Conservation (phyloP, 2,888 invertebrate species). For the Macrosoma leucophasiata region DNA sequence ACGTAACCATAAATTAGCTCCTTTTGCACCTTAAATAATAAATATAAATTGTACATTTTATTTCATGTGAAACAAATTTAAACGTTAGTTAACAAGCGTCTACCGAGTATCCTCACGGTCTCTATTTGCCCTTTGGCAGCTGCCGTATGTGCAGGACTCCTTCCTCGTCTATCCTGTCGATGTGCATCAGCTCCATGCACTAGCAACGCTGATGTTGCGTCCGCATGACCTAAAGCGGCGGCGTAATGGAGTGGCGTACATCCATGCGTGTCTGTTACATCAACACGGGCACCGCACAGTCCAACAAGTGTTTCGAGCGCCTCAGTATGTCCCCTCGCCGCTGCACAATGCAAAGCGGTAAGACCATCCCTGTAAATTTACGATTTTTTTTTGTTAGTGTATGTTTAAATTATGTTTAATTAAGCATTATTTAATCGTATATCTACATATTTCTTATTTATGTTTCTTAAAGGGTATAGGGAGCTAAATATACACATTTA, state of each 20-base stretch:
- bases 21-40: conserved; percentile 57
- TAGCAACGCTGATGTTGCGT: conserved; percentile 92
- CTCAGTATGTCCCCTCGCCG: conserved; percentile 95
- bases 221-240: conserved; percentile 95
- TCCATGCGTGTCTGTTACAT: conserved; percentile 93
- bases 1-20: conserved; percentile 92
- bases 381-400: conserved; percentile 13
- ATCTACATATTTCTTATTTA: too few relatives aligned
- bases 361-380: conserved; percentile 95
- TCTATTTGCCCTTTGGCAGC: conserved; percentile 97
- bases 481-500: too few relatives aligned
- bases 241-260: conserved; percentile 98
- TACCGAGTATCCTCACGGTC: conserved; percentile 84
- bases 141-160: conserved; percentile 95
- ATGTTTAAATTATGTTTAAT: too few relatives aligned
- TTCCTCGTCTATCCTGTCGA: conserved; percentile 92
- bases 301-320: conserved; percentile 92
- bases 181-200: conserved; percentile 93
- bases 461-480: too few relatives aligned
- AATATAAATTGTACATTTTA: conserved; percentile 17
- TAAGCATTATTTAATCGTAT: too few relatives aligned
- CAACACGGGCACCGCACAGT: conserved; percentile 91
- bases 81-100: background rate
- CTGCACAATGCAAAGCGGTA: conserved; percentile 97
- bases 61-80: conserved; percentile 4